Conservation (phyloP, 2,888 invertebrate species). For the Hirtodrosophila cameraria region DNA sequence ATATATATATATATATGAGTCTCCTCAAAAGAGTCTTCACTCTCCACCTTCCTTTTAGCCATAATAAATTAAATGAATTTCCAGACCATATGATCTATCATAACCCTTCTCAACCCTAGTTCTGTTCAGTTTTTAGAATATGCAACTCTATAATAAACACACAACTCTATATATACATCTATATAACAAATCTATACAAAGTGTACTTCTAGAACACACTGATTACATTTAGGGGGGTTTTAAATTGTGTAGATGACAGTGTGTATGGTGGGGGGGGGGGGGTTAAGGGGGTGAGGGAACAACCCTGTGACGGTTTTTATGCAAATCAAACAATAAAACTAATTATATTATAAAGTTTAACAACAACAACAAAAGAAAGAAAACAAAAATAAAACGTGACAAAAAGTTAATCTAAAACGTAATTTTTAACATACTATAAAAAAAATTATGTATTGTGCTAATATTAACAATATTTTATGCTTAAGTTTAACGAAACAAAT, state of each 20-base stretch:
- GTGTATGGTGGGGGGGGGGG: background rate
- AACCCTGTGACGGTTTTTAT: slow-evolving; percentile 41
- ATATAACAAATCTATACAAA: slow-evolving; percentile 16
- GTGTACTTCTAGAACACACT: slow-evolving; percentile 28
- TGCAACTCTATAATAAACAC: slow-evolving; percentile 27
- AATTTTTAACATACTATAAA: slow-evolving; percentile 46
- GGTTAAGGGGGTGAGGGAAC: background rate
- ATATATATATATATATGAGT: slow-evolving; percentile 17
- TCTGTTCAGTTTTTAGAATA: slow-evolving; percentile 9
- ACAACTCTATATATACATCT: slow-evolving; percentile 15
- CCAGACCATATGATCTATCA: slow-evolving; percentile 1
- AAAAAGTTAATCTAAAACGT: slow-evolving; percentile 40
- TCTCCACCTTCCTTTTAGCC: background rate
- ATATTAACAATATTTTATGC: slow-evolving; percentile 57
- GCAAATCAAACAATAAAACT: slow-evolving; percentile 35
- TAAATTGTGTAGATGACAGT: too few species aligned
- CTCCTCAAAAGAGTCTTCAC: background rate
- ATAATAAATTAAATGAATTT: background rate
- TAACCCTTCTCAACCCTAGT: background rate
- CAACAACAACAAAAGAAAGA: slow-evolving; percentile 1
- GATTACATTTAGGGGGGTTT: background rate
- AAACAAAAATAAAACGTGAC: slow-evolving; percentile 9
- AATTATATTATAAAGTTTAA: background rate
- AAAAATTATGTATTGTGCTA: slow-evolving; percentile 54
- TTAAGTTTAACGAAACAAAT: slow-evolving; percentile 56